These are phyloP conservation scores for Pygathrix nemaeus DNA, from an alignment of 2,113 vertebrate species.

Conservation along the genomic window DNA sequence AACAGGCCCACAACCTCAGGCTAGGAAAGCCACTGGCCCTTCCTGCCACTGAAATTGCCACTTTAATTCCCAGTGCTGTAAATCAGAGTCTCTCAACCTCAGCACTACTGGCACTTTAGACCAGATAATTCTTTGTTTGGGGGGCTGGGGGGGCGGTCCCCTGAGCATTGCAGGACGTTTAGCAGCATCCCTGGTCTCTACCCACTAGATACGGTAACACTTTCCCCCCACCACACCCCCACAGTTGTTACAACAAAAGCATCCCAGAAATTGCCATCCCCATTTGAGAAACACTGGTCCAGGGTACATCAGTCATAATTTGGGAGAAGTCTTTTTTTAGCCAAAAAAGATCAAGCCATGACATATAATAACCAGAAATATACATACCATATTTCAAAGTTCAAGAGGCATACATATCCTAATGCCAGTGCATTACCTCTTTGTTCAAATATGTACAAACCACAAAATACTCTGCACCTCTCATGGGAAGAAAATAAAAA, in stretches of 20 bases:
- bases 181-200: not conserved
- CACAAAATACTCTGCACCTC: not conserved
- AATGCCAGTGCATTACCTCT: not conserved
- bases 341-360: not conserved
- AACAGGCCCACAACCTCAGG: not conserved
- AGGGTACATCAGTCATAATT: not conserved
- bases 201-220: not conserved
- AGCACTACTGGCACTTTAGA: not conserved
- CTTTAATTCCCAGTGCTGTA: not conserved
- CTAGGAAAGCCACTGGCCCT: not conserved
- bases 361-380: not conserved
- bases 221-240: too few relatives aligned
- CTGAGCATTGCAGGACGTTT: not conserved
- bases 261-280: not conserved
- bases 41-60: not conserved
- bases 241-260: not conserved
- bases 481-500: not conserved
- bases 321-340: not conserved
- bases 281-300: not conserved
- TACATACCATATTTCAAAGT: not conserved
- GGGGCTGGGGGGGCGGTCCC: not conserved
- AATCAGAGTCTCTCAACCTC: not conserved
- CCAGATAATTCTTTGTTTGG: too few relatives aligned
- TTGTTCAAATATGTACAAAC: not conserved
- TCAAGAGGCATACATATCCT: not conserved